These are phyloP conservation scores for Microplitis deprimator DNA, from an alignment of 2,888 invertebrate species.

Conservation along the genomic window DNA sequence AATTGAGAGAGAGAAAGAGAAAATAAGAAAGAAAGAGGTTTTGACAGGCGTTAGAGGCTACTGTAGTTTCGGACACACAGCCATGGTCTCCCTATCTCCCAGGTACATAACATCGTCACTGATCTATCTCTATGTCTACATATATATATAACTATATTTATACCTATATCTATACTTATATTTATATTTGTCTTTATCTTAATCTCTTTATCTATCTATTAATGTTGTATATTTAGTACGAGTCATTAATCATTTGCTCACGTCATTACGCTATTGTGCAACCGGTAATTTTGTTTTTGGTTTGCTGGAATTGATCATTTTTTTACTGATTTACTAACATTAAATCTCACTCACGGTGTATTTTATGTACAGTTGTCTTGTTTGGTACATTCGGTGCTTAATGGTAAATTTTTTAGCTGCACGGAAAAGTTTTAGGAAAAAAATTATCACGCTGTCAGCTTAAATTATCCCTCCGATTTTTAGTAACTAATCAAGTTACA, in stretches of 20 bases:
- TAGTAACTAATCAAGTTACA: too few species aligned
- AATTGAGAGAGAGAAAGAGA: constrained; percentile 56
- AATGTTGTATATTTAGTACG: background rate
- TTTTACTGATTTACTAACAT: background rate
- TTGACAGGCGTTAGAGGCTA: constrained; percentile 62
- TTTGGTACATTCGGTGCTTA: background rate
- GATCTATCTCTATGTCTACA: constrained; percentile 52
- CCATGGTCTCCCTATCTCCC: constrained; percentile 78
- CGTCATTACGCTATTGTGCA: background rate
- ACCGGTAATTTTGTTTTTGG: background rate
- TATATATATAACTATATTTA: constrained; percentile 5
- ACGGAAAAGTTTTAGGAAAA: too few species aligned
- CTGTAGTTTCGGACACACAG: constrained; percentile 77
- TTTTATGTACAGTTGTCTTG: background rate
- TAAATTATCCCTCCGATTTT: too few species aligned
- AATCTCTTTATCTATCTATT: constrained; percentile 1
- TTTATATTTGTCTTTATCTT: background rate
- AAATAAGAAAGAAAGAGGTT: constrained; percentile 41
- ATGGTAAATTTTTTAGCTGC: background rate
- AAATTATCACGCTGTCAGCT: too few species aligned
- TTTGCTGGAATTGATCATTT: background rate
- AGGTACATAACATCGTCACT: constrained; percentile 74
- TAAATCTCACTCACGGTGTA: background rate
- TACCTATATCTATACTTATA: background rate
- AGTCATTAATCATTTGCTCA: background rate